These are phyloP conservation scores for Drosophila malerkotliana DNA, from an alignment of 1,140 invertebrate species.

Conservation along the genomic window DNA sequence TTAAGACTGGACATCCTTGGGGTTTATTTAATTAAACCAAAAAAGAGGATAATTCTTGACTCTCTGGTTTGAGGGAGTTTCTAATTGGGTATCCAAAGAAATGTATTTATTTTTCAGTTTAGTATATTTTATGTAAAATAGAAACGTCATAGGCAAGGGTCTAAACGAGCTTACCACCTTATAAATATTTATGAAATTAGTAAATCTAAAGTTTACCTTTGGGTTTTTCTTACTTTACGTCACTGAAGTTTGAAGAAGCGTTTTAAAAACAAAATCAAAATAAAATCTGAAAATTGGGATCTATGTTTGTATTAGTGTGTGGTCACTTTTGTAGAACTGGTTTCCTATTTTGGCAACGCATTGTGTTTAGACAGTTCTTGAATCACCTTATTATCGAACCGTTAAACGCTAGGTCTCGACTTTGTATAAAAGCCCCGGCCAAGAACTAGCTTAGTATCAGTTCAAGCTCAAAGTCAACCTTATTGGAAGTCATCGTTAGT, in stretches of 20 bases:
- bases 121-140: not conserved
- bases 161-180: not conserved
- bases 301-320: conserved; percentile 22
- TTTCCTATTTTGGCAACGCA: conserved; percentile 34
- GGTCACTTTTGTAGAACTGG: conserved; percentile 27
- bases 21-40: not conserved
- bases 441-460: conserved; percentile 33
- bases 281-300: conserved; percentile 6
- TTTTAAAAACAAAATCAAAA: conserved; percentile 2
- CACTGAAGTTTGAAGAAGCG: not conserved
- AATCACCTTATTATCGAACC: conserved; percentile 65
- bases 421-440: conserved; percentile 42
- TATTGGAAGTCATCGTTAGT: conserved; percentile 5
- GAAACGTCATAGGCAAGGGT: not conserved
- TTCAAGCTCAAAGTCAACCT: conserved; percentile 25
- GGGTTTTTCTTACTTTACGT: not conserved
- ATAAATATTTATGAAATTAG: conserved; percentile 1
- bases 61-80: too few relatives aligned
- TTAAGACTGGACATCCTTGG: conserved; percentile 5
- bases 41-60: not conserved
- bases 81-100: not conserved
- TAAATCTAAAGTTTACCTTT: not conserved
- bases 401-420: conserved; percentile 45
- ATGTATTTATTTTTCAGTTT: not conserved
- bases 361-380: conserved; percentile 63